A percentile compares a stretch with the other conserved stretches of the same genome.
phyloP scores from a whole-genome alignment of 2,797 vertebrate species.

The Cyprinella venusta region DNA sequence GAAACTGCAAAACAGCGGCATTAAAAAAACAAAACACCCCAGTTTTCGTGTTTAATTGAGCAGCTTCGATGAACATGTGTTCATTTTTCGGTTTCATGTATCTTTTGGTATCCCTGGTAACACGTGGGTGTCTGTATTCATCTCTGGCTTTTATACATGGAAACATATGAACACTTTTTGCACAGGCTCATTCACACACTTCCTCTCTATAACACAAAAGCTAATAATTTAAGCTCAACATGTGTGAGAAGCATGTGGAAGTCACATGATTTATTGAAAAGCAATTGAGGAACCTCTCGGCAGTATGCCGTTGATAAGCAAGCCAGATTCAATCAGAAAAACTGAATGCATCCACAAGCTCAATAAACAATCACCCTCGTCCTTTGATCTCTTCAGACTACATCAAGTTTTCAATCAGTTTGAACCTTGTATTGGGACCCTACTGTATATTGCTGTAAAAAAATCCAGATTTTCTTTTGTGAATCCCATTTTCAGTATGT shows the following conservation, averaged over 20 bases:
- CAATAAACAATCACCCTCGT: neutral
- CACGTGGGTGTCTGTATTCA: slow-evolving; percentile 13
- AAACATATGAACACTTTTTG: neutral
- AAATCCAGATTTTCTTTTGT: neutral
- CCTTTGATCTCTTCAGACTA: neutral
- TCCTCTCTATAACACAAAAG: neutral
- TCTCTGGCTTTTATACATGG: neutral
- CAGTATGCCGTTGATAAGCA: slow-evolving; percentile 23
- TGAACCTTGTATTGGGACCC: neutral
- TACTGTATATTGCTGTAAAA: neutral
- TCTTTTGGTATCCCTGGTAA: slow-evolving; percentile 53
- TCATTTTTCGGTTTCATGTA: slow-evolving; percentile 9
- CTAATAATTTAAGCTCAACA: neutral
- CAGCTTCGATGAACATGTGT: slow-evolving; percentile 19
- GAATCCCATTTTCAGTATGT: neutral
- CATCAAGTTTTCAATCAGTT: slow-evolving; percentile 13
- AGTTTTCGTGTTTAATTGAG: slow-evolving; percentile 14
- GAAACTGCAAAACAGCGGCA: neutral
- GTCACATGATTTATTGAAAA: slow-evolving; percentile 29
- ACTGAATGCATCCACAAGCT: slow-evolving; percentile 26
- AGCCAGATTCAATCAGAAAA: slow-evolving; percentile 23
- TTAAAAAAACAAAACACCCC: neutral
- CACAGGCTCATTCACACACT: neutral
- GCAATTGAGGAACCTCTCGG: slow-evolving; percentile 8
- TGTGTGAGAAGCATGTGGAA: neutral